A percentile compares a stretch with the other conserved stretches of the same genome.
phyloP scores from a whole-genome alignment of 2,888 invertebrate genomes.

The Campaea margaritaria region DNA sequence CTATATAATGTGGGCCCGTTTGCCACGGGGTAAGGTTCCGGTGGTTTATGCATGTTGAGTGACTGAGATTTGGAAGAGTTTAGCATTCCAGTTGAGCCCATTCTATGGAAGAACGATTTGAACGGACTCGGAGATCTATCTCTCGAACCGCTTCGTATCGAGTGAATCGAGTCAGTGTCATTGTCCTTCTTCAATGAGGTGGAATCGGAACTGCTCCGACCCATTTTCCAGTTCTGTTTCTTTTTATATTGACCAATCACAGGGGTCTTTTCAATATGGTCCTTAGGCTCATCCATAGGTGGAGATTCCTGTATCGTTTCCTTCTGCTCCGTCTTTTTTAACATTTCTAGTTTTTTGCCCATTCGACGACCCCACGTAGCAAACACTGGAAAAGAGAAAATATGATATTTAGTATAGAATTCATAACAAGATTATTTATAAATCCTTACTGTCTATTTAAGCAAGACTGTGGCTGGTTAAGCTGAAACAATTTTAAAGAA shows the following conservation, averaged over 20 bases:
- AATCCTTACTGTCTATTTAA: no score
- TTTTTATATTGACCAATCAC: slow-evolving; percentile 80
- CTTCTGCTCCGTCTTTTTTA: slow-evolving; percentile 88
- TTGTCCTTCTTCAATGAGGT: slow-evolving; percentile 75
- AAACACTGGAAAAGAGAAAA: slow-evolving; percentile 76
- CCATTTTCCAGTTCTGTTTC: slow-evolving; percentile 86
- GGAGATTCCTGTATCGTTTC: slow-evolving; percentile 76
- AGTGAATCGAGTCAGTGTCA: slow-evolving; percentile 79
- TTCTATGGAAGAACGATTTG: slow-evolving; percentile 90
- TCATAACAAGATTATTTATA: neutral
- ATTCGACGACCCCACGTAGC: slow-evolving; percentile 92
- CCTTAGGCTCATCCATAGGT: slow-evolving; percentile 60
- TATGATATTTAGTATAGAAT: neutral
- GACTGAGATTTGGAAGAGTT: slow-evolving; percentile 85
- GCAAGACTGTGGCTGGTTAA: no score
- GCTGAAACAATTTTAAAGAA: no score
- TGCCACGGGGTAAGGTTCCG: slow-evolving; percentile 71
- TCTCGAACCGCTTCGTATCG: slow-evolving; percentile 77
- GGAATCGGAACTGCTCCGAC: slow-evolving; percentile 80
- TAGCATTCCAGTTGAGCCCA: slow-evolving; percentile 91
- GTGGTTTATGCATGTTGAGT: slow-evolving; percentile 67
- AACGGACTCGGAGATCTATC: slow-evolving; percentile 88
- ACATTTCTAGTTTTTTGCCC: slow-evolving; percentile 91
- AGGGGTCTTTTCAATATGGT: slow-evolving; percentile 57
- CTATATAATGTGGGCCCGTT: slow-evolving; percentile 86